Evolutionary conservation across 2,888 invertebrate species (phyloP), one percentile per base, ranked within the genome.

Genomic region (Epirrhoe alternata): DNA sequence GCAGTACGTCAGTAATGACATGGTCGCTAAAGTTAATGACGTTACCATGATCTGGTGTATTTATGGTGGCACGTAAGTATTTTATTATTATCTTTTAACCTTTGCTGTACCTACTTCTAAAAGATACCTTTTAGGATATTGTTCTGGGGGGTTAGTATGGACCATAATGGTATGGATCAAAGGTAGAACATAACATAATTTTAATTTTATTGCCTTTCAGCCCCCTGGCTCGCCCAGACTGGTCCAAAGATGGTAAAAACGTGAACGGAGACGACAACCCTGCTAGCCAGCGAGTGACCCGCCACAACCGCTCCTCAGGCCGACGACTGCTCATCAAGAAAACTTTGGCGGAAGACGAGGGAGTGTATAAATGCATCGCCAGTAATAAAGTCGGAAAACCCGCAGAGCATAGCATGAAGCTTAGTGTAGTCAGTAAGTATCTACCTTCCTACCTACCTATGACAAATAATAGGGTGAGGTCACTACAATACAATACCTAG

Each of bases 41-140:
- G 74, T 78, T 0, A 86, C 85, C 0, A 83, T 79, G 77, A 77
- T 92, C 12, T 91, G 87, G 79, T 92, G 92, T 72, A 88, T 92
- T 47, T 91, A 86, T 60, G 90, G 89, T 52, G 89, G 92, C 68
- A 87, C 83, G 92, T 92, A 58, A 88, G 90, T 87, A 33, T 49
- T 45, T 59, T 8, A n/a, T 33, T n/a, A n/a, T n/a, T n/a, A 57
- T 14, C 5, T 31, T 16, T 6, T 6, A 47, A 2, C 10, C 14
- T 45, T 51, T 8, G 24, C 24, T 24, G n/a, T 14, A 12, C 42
- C 8, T 42, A 7, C 33, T 24, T n/a, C n/a, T n/a, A n/a, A n/a
- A n/a, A n/a, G 33, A 33, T 33, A 5, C 5, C 31, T 31, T 5
- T 31, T 5, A 31, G 31, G 31, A 6, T 6, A 31, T 3, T 31